Percentiles rank a stretch among this genome's conserved stretches.
phyloP scores from a whole-genome alignment of 64 coral and sea anemone species.

The Stichodactyla helianthus region DNA sequence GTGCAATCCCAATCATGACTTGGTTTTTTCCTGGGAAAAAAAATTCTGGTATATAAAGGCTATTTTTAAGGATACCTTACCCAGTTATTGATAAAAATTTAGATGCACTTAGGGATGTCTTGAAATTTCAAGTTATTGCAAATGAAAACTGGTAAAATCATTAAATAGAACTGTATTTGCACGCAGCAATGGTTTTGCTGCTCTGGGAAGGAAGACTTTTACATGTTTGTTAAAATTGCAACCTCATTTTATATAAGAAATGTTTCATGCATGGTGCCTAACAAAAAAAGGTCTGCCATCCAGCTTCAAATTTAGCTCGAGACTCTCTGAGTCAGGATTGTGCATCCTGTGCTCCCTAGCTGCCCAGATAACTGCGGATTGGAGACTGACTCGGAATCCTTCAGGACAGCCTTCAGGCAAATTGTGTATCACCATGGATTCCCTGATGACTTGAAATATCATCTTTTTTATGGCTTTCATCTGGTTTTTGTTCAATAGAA shows the following conservation, averaged over 20 bases:
- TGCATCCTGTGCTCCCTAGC: conserved; percentile 34
- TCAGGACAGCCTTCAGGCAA: neutral
- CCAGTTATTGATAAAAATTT: no score
- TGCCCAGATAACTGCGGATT: conserved; percentile 20
- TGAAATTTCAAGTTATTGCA: neutral
- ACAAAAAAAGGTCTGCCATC: conserved; percentile 46
- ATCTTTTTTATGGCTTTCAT: conserved; percentile 5
- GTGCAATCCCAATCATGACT: conserved; percentile 39
- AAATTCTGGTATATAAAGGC: neutral
- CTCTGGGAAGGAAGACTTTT: no score
- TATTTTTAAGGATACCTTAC: no score
- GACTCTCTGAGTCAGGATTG: neutral
- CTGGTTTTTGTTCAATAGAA: neutral
- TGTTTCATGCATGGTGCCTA: conserved; percentile 6
- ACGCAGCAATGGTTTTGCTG: neutral
- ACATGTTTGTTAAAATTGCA: neutral
- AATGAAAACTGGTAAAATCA: neutral
- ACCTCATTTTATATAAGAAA: neutral
- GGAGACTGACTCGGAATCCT: conserved; percentile 27
- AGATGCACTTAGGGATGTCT: no score
- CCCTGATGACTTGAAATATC: neutral
- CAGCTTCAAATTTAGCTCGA: conserved; percentile 31
- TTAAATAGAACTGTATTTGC: neutral
- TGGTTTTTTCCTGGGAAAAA: conserved; percentile 36
- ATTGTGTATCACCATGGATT: conserved; percentile 21